A percentile compares a stretch with the other conserved stretches of the same genome.
Conservation (phyloP, 2,113 vertebrate species). For the Psammodynastes pulverulentus region DNA sequence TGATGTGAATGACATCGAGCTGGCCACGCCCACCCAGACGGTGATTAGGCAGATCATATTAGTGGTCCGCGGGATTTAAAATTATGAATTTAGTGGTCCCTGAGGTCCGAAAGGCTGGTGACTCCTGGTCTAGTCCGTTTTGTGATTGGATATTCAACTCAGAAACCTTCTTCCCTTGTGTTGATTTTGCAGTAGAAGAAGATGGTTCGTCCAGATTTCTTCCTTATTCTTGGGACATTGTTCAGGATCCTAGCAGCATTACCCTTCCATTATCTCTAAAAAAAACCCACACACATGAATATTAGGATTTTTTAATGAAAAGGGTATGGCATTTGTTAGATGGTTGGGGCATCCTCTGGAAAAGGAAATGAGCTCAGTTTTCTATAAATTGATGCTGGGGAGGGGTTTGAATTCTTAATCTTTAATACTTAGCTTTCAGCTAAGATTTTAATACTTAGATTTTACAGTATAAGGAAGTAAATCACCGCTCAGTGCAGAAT, state of each 20-base stretch:
- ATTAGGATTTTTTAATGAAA: background rate
- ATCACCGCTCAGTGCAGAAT: background rate
- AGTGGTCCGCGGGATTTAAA: too few species aligned
- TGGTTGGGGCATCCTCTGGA: background rate
- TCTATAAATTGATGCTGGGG: background rate
- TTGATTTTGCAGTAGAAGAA: background rate
- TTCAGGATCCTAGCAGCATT: background rate
- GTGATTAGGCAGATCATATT: too few species aligned
- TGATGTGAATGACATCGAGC: too few species aligned
- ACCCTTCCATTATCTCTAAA: background rate
- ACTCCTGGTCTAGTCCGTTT: background rate
- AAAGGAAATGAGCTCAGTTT: background rate
- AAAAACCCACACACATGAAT: background rate
- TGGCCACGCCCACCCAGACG: too few species aligned
- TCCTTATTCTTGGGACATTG: background rate
- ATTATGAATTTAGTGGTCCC: too few species aligned
- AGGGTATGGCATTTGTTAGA: background rate
- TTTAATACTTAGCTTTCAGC: background rate
- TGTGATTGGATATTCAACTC: background rate
- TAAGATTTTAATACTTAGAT: too few species aligned
- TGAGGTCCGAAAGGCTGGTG: too few species aligned
- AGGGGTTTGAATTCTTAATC: background rate
- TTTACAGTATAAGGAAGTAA: background rate
- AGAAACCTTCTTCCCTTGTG: background rate
- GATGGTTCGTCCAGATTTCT: background rate